Evolutionary conservation across 2,888 invertebrate genomes (phyloP).

Genomic region (Platerodrilus igneus): DNA sequence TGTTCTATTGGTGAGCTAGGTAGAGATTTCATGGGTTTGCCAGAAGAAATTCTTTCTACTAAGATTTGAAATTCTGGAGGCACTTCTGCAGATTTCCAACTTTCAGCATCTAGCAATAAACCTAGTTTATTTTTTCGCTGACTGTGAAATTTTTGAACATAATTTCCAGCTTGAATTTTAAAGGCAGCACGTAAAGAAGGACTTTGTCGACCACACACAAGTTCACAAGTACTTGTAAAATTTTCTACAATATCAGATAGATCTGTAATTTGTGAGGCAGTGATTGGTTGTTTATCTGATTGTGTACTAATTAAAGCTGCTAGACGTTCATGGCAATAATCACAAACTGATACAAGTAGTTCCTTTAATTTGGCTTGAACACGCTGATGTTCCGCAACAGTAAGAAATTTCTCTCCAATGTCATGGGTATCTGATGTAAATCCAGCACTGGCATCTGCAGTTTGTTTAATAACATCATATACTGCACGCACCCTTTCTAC

Average conservation of each 20-base stretch:
- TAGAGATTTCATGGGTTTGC: constrained; percentile 44
- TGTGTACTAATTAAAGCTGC: constrained; percentile 81
- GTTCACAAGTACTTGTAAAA: constrained; percentile 73
- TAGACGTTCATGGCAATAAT: constrained; percentile 88
- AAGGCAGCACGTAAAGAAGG: constrained; percentile 77
- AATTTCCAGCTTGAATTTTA: constrained; percentile 84
- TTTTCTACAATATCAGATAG: constrained; percentile 71
- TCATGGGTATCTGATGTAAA: constrained; percentile 39
- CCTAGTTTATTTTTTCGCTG: constrained; percentile 83
- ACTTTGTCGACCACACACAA: constrained; percentile 68
- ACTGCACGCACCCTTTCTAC: constrained; percentile 71
- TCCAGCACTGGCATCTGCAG: constrained; percentile 63
- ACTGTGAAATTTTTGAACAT: constrained; percentile 85
- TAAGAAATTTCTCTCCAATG: constrained; percentile 63
- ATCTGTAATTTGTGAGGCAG: constrained; percentile 71
- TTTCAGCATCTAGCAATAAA: constrained; percentile 79
- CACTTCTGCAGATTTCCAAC: constrained; percentile 92
- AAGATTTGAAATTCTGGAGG: constrained; percentile 84
- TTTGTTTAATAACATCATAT: constrained; percentile 71
- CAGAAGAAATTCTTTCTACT: constrained; percentile 58
- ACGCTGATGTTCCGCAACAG: constrained; percentile 62
- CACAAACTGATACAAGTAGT: constrained; percentile 76
- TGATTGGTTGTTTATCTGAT: constrained; percentile 67
- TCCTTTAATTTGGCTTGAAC: constrained; percentile 70
- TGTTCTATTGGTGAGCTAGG: constrained; percentile 41